A percentile compares a stretch with the other conserved stretches of the same genome.
Evolutionary conservation across 2,113 vertebrate species (phyloP).

Genomic region (Saimiri boliviensis): DNA sequence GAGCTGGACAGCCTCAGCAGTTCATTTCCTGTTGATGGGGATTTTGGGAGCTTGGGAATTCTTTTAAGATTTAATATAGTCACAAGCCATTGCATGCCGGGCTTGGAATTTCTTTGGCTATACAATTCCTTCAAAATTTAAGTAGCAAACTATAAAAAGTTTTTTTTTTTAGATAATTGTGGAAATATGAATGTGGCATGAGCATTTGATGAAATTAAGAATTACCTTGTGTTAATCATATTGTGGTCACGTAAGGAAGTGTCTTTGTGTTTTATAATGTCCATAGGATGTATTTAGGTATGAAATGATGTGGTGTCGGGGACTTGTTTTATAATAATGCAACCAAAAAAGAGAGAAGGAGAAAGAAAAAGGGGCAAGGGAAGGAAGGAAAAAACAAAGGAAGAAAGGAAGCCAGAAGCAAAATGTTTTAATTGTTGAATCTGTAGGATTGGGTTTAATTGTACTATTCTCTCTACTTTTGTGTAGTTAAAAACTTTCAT

Average conservation of each 20-base stretch:
- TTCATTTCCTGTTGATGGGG: not conserved
- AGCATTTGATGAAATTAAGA: not conserved
- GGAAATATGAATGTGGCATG: not conserved
- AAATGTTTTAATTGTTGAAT: not conserved
- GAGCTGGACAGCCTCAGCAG: not conserved
- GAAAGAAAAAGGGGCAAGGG: not conserved
- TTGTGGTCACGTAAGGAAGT: not conserved
- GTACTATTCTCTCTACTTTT: not conserved
- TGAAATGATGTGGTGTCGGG: not conserved
- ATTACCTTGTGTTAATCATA: not conserved
- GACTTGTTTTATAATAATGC: not conserved
- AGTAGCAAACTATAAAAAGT: not conserved
- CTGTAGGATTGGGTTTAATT: not conserved
- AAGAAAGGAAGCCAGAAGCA: not conserved
- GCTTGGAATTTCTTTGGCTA: not conserved
- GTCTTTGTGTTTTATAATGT: not conserved
- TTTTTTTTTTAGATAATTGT: not conserved
- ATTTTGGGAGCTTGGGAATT: not conserved
- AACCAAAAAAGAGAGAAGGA: not conserved
- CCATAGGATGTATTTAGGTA: not conserved
- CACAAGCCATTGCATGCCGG: not conserved
- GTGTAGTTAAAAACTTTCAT: conserved; percentile 33
- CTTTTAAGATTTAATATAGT: not conserved
- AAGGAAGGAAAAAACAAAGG: not conserved
- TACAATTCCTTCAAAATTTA: not conserved